A percentile compares a stretch with the other conserved stretches of the same genome.
These are phyloP conservation scores for Drosophila sp. DNA, from an alignment of 1,140 invertebrate species.

Conservation along the genomic window DNA sequence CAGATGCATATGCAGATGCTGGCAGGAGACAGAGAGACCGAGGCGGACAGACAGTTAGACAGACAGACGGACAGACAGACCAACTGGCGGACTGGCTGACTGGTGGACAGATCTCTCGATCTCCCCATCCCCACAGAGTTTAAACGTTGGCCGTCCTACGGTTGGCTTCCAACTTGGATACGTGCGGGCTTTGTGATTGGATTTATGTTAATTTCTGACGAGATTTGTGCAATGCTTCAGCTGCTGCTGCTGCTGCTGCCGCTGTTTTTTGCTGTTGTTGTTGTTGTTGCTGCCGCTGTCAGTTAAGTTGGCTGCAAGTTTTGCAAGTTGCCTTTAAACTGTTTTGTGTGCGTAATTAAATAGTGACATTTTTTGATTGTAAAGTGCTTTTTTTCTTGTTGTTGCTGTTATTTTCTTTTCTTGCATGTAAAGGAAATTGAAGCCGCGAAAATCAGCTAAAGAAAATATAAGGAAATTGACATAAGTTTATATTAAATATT, in stretches of 20 bases:
- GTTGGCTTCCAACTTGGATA: slow-evolving; percentile 51
- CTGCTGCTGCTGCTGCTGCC: slow-evolving; percentile 38
- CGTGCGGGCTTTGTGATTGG: slow-evolving; percentile 77
- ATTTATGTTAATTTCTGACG: slow-evolving; percentile 80
- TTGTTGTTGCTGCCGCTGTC: slow-evolving; percentile 43
- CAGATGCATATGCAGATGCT: slow-evolving; percentile 56
- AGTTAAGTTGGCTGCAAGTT: slow-evolving; percentile 61
- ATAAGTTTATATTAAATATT: no score
- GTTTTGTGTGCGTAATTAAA: slow-evolving; percentile 80
- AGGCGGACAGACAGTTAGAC: slow-evolving; percentile 58
- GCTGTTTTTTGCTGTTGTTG: slow-evolving; percentile 26
- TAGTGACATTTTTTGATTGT: slow-evolving; percentile 78
- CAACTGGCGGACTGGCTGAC: slow-evolving; percentile 44
- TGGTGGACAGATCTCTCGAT: slow-evolving; percentile 41
- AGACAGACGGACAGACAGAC: slow-evolving; percentile 30
- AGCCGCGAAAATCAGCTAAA: neutral
- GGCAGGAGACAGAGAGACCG: slow-evolving; percentile 29
- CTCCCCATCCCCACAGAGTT: slow-evolving; percentile 30
- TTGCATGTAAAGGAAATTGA: neutral
- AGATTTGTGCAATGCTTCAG: slow-evolving; percentile 75
- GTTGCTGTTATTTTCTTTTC: neutral
- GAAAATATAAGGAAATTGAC: neutral
- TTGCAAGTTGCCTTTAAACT: slow-evolving; percentile 71
- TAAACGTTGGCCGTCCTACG: slow-evolving; percentile 71
- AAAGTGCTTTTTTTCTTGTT: slow-evolving; percentile 58